Conservation (phyloP, 1,140 invertebrate species). For the Nymphalis io region DNA sequence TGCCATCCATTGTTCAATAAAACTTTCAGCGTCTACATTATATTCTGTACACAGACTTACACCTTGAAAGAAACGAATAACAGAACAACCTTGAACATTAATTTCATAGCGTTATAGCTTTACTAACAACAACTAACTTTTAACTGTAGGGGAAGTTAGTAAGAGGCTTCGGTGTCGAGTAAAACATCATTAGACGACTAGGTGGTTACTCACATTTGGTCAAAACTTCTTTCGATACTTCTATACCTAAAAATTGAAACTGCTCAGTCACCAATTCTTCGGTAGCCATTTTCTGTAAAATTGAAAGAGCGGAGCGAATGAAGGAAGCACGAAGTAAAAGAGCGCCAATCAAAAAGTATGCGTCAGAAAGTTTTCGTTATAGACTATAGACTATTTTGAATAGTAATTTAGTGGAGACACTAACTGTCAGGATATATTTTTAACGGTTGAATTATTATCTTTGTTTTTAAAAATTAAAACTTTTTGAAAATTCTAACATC, state of each 20-base stretch:
- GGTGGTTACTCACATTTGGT: conserved; percentile 67
- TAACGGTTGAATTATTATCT: not conserved
- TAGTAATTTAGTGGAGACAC: conserved; percentile 10
- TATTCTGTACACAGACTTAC: conserved; percentile 82
- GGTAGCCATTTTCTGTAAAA: conserved; percentile 79
- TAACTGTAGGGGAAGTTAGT: conserved; percentile 31
- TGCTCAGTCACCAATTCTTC: conserved; percentile 80
- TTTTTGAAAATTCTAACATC: too few species aligned
- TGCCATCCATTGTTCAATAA: conserved; percentile 86
- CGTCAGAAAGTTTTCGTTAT: conserved; percentile 60
- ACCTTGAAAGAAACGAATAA: conserved; percentile 73
- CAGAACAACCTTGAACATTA: conserved; percentile 77
- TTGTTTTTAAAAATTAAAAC: not conserved
- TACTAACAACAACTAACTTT: conserved; percentile 54
- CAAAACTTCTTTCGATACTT: conserved; percentile 70
- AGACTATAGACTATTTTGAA: conserved; percentile 40
- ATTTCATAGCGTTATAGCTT: conserved; percentile 55
- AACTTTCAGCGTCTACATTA: conserved; percentile 83
- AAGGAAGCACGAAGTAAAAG: conserved; percentile 71
- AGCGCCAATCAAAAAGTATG: conserved; percentile 77
- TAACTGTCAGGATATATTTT: not conserved
- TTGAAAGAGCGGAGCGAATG: conserved; percentile 66
- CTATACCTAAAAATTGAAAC: conserved; percentile 78
- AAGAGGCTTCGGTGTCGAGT: conserved; percentile 1
- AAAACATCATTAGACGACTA: conserved; percentile 24